Base-by-base conservation (phyloP, 2,797 vertebrate species). In the Sebastes trivittatus region DNA sequence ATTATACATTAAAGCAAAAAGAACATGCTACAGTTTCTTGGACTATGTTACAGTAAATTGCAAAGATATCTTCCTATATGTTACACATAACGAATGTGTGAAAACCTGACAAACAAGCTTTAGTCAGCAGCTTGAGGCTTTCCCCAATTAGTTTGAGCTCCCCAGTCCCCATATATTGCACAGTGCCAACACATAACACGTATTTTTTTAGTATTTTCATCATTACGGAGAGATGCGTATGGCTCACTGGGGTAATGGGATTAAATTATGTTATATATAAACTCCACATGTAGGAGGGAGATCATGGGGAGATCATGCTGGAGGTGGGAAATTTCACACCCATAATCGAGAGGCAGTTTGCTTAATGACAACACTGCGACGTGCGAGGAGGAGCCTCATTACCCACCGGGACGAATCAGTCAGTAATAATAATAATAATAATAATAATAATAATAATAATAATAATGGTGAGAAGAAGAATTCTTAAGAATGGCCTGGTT, bases 211-310 rank as follows among this genome's bases (percentile, higher is more conserved):
- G 52, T 65, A 7, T 84, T 71, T 64, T 56, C 25, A 75, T 79
- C 71, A 70, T 81, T 76, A 71, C 29, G 10, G 16, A 29, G 16
- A 29, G 13, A 60, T 81, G 75, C 77, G 81, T 82, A 72, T 79
- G 74, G 30, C 64, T 82, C 65, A 78, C 72, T 42, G 52, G 52
- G 63, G 58, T 80, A 84, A 82, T 76, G 81, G 68, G 86, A 88
- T 81, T 83, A 83, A 80, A 79, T 79, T 11, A 42, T 30, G 67
- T 58, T 77, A 72, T 80, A 83, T 67, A 77, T 87, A 80, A 73
- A 78, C 80, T 55, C n/a, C n/a, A 64, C 69, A 68, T 74, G 84
- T 84, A 79, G 82, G 86, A 83, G 72, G 72, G 82, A 69, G 52
- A 81, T 80, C 84, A 84, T 64, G 58, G 23, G 34, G 65, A 74